A percentile compares a stretch with the other conserved stretches of the same genome.
These are phyloP conservation scores for Eurosta solidaginis DNA, from an alignment of 1,140 invertebrate genomes.

Conservation along the genomic window DNA sequence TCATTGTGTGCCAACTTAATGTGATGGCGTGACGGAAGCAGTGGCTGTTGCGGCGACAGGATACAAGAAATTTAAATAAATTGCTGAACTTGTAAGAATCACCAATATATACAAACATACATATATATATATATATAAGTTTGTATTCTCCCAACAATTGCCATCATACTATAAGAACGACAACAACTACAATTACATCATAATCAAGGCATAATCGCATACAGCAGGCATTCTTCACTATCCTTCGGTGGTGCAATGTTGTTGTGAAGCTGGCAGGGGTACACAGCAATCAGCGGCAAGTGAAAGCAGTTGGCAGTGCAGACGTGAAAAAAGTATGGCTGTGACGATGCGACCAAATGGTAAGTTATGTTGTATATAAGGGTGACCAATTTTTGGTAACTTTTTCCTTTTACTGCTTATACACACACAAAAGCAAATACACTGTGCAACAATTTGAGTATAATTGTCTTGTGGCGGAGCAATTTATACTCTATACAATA, in stretches of 20 bases:
- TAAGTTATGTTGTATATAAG: not conserved
- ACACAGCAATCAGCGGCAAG: not conserved
- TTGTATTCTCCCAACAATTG: not conserved
- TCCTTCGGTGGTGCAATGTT: not conserved
- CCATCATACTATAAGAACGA: not conserved
- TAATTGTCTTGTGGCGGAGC: no score
- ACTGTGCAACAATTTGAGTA: no score
- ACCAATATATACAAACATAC: not conserved
- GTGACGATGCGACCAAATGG: slow-evolving; percentile 17
- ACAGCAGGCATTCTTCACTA: not conserved
- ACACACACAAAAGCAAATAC: no score
- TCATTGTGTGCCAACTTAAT: no score
- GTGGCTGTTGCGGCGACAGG: no score
- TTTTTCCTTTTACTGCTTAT: no score
- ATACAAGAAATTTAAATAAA: no score
- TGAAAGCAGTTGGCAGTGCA: not conserved
- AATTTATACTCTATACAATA: no score
- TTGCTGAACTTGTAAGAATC: no score
- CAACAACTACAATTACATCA: not conserved
- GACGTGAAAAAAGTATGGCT: not conserved
- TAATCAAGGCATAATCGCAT: not conserved
- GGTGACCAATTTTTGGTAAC: not conserved
- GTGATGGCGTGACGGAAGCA: no score
- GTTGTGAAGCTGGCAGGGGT: not conserved
- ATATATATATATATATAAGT: no score